Evolutionary conservation across 2,797 vertebrate species (phyloP).

Genomic region (Parambassis ranga): DNA sequence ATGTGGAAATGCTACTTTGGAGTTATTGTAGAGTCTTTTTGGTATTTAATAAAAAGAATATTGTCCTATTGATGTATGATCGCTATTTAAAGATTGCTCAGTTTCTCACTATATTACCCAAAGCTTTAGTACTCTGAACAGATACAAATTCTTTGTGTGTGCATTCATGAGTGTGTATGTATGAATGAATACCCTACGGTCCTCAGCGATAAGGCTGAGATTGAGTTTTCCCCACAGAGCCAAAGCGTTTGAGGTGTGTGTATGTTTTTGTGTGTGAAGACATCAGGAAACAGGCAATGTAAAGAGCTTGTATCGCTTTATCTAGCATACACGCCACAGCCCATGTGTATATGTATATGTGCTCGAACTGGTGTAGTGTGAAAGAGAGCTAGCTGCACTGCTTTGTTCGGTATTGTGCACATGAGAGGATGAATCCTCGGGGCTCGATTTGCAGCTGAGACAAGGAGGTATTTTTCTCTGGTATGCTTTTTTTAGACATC

Average conservation of each 20-base stretch:
- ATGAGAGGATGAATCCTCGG: slow-evolving; percentile 59
- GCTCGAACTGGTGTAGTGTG: slow-evolving; percentile 58
- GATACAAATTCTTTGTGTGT: slow-evolving; percentile 30
- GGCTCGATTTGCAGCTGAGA: slow-evolving; percentile 58
- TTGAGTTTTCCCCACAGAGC: slow-evolving; percentile 66
- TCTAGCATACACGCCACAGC: slow-evolving; percentile 41
- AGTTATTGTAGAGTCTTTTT: too few species aligned
- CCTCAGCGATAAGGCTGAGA: slow-evolving; percentile 68
- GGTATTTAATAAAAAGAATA: too few species aligned
- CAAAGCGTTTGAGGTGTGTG: slow-evolving; percentile 34
- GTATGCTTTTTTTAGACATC: slow-evolving; percentile 17
- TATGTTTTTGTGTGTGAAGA: slow-evolving; percentile 56
- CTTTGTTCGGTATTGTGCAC: slow-evolving; percentile 62
- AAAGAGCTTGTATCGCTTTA: slow-evolving; percentile 66
- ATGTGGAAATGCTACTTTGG: too few species aligned
- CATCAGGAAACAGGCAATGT: slow-evolving; percentile 61
- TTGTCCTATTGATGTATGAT: background rate
- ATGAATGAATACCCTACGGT: slow-evolving; percentile 55
- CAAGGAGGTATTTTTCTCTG: slow-evolving; percentile 47
- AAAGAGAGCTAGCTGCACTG: slow-evolving; percentile 49
- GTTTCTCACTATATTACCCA: slow-evolving; percentile 37
- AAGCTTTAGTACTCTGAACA: slow-evolving; percentile 29
- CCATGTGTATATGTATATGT: slow-evolving; percentile 67
- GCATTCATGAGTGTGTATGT: slow-evolving; percentile 16
- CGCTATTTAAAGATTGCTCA: slow-evolving; percentile 33